These are phyloP conservation scores for Sorex fumeus DNA, from an alignment of 2,113 vertebrate genomes.

Conservation along the genomic window DNA sequence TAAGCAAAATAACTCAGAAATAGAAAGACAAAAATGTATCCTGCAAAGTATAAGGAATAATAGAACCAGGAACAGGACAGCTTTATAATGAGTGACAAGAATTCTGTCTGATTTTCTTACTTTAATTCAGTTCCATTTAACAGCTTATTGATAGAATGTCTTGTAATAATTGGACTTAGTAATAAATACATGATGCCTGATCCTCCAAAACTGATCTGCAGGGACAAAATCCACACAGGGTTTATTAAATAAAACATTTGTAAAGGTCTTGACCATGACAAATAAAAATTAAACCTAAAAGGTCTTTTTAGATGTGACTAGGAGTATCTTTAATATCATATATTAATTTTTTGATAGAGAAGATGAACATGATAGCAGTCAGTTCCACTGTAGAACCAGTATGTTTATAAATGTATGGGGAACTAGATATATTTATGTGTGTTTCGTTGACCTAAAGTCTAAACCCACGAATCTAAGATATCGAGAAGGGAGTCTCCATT, in stretches of 20 bases:
- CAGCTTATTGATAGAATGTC: neutral
- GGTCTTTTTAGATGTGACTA: neutral
- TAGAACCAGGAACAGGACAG: neutral
- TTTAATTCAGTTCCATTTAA: neutral
- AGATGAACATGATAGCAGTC: neutral
- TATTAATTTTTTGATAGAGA: slow-evolving; percentile 50
- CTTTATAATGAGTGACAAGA: neutral
- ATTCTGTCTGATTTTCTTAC: neutral
- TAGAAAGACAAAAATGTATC: too few species aligned
- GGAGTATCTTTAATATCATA: neutral
- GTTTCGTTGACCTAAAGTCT: slow-evolving; percentile 41
- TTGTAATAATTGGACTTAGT: slow-evolving; percentile 25
- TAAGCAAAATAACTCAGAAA: too few species aligned
- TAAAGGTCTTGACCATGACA: slow-evolving; percentile 38
- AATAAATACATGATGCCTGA: neutral
- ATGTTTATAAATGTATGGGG: too few species aligned
- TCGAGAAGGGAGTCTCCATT: slow-evolving; percentile 53
- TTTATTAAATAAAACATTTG: neutral
- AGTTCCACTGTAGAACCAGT: neutral
- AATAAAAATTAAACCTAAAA: slow-evolving; percentile 45
- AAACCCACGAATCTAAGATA: slow-evolving; percentile 51
- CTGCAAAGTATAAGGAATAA: neutral
- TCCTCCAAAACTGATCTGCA: neutral
- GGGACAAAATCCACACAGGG: neutral
- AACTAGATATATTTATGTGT: slow-evolving; percentile 46